These are phyloP conservation scores for Crioceris asparagi DNA, from an alignment of 2,888 invertebrate genomes.

Conservation along the genomic window DNA sequence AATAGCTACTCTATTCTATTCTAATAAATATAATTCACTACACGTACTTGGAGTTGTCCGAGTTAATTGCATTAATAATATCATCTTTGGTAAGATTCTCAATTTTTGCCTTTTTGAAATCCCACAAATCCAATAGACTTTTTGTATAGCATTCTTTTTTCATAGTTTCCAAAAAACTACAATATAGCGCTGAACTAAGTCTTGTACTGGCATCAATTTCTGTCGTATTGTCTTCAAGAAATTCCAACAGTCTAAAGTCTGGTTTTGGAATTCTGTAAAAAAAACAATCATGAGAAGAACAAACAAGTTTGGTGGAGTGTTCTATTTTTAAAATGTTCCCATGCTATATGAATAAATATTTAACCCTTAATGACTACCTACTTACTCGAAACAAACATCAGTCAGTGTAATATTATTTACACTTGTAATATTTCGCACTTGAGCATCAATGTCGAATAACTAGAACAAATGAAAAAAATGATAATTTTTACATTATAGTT, in stretches of 20 bases:
- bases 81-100: slow-evolving; percentile 46
- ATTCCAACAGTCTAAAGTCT: slow-evolving; percentile 20
- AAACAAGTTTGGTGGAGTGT: no score
- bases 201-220: slow-evolving; percentile 45
- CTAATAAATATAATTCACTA: no score
- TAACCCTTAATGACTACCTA: no score
- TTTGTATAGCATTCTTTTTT: slow-evolving; percentile 50
- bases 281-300: background rate
- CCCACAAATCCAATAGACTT: slow-evolving; percentile 63
- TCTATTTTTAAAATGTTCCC: no score
- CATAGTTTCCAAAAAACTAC: slow-evolving; percentile 51
- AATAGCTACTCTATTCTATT: no score
- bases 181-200: slow-evolving; percentile 49
- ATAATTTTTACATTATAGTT: no score
- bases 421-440: slow-evolving; percentile 23
- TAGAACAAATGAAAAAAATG: slow-evolving; percentile 21
- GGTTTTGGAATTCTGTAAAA: slow-evolving; percentile 25
- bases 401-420: slow-evolving; percentile 33
- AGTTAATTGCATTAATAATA: slow-evolving; percentile 51
- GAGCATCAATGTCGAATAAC: slow-evolving; percentile 25
- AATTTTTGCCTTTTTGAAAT: slow-evolving; percentile 45
- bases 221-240: slow-evolving; percentile 14
- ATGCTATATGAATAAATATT: no score
- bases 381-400: slow-evolving; percentile 47
- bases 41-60: slow-evolving; percentile 40